phyloP scores from a whole-genome alignment of 2,797 vertebrate species.

The Alosa sapidissima region DNA sequence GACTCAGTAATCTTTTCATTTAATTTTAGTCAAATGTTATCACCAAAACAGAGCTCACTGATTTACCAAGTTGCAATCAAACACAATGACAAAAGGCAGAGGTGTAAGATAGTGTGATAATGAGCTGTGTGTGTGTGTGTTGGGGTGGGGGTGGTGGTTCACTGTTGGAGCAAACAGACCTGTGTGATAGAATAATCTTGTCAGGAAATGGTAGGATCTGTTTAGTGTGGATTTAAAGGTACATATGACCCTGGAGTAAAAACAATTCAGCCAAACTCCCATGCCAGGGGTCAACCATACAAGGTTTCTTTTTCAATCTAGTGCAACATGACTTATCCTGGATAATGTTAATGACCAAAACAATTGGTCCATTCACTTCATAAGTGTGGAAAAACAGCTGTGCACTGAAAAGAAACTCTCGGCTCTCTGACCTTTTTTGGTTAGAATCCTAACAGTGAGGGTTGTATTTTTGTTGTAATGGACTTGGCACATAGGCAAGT shows the following conservation, averaged over 20 bases:
- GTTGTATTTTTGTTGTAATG: not conserved
- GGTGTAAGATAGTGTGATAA: not conserved
- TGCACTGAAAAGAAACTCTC: not conserved
- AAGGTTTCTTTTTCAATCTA: not conserved
- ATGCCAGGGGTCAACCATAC: not conserved
- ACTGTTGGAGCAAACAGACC: not conserved
- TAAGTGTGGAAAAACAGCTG: not conserved
- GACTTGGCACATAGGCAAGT: not conserved
- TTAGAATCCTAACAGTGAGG: not conserved
- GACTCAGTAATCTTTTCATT: too few species aligned
- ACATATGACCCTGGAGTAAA: not conserved
- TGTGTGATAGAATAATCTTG: not conserved
- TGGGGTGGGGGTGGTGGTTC: not conserved
- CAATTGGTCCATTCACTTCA: not conserved
- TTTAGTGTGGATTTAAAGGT: not conserved
- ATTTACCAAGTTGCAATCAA: slow-evolving; percentile 3
- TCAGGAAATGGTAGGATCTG: not conserved
- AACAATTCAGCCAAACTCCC: not conserved
- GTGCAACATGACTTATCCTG: not conserved
- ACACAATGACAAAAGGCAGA: slow-evolving; percentile 5
- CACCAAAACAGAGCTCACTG: not conserved
- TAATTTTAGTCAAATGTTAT: not conserved
- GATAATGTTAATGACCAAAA: not conserved
- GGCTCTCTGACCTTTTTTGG: not conserved
- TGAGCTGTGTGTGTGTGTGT: not conserved